phyloP scores from a whole-genome alignment of 2,113 vertebrate genomes.

The Kryptolebias marmoratus region DNA sequence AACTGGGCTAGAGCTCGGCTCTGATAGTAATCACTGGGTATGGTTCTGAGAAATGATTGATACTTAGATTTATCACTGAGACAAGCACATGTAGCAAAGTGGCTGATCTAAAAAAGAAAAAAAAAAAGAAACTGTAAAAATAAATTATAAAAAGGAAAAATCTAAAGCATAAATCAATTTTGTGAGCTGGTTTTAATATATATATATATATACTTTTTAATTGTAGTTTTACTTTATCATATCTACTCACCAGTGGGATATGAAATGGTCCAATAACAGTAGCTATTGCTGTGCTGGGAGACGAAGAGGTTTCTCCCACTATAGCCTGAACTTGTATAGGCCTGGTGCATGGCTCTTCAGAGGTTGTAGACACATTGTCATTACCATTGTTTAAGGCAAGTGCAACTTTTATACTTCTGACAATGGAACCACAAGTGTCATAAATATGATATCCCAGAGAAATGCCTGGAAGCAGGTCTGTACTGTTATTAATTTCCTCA shows the following conservation, averaged over 20 bases:
- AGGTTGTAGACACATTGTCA: conserved; percentile 14
- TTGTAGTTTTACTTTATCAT: background rate
- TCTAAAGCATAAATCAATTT: background rate
- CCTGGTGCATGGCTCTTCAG: conserved; percentile 55
- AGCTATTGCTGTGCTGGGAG: conserved; percentile 72
- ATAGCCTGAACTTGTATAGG: conserved; percentile 70
- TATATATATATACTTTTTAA: background rate
- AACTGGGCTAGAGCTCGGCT: conserved; percentile 70
- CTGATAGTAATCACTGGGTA: conserved; percentile 77
- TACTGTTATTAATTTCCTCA: conserved; percentile 80
- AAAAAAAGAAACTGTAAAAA: background rate
- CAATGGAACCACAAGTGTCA: conserved; percentile 73
- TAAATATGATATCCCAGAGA: conserved; percentile 79
- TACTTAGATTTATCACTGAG: conserved; percentile 77
- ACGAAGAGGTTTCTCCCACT: conserved; percentile 74
- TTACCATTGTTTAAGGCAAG: conserved; percentile 72
- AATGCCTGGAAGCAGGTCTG: conserved; percentile 73
- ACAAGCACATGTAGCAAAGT: conserved; percentile 77
- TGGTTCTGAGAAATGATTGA: conserved; percentile 71
- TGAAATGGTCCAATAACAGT: conserved; percentile 75
- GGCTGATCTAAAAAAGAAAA: conserved; percentile 66
- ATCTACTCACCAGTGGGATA: conserved; percentile 73
- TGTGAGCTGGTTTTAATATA: background rate
- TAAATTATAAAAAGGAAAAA: too few species aligned
- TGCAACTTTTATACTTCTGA: conserved; percentile 60